Percentiles rank a stretch among this genome's conserved stretches.
These are phyloP conservation scores for Nyctereutes procyonoides DNA, from an alignment of 2,113 vertebrate genomes.

Conservation along the genomic window DNA sequence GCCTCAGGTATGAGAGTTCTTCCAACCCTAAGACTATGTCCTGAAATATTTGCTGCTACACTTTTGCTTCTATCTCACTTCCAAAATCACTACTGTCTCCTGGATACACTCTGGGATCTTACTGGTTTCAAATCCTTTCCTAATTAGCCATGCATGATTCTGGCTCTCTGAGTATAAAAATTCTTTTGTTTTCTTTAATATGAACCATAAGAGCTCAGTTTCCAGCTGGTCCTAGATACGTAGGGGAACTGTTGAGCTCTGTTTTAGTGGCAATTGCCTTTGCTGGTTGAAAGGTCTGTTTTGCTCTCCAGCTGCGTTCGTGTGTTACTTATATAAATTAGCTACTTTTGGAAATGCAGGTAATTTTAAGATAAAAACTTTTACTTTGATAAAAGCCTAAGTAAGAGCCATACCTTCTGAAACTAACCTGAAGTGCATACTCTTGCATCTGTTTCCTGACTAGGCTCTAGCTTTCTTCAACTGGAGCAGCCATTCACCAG, in stretches of 20 bases:
- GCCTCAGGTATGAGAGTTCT: neutral
- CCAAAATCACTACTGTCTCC: neutral
- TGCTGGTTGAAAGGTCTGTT: constrained; percentile 8
- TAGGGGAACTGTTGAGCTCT: neutral
- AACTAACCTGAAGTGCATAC: neutral
- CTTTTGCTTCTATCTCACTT: neutral
- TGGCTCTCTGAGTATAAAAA: constrained; percentile 11
- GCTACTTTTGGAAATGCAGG: neutral
- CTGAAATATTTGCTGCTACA: neutral
- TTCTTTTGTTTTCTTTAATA: neutral
- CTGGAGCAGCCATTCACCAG: neutral
- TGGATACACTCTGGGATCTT: neutral
- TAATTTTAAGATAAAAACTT: constrained; percentile 39
- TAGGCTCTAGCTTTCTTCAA: neutral
- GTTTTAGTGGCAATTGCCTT: neutral
- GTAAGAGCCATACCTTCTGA: neutral
- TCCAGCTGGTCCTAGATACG: neutral
- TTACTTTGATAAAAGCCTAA: neutral
- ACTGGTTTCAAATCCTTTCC: neutral
- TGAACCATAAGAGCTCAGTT: neutral
- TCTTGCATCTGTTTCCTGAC: neutral
- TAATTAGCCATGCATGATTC: constrained; percentile 16
- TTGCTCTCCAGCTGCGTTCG: constrained; percentile 18
- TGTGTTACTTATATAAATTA: constrained; percentile 32
- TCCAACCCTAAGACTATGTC: neutral